Base-by-base conservation (phyloP, 2,888 invertebrate species). In the Drosophila borborema region DNA sequence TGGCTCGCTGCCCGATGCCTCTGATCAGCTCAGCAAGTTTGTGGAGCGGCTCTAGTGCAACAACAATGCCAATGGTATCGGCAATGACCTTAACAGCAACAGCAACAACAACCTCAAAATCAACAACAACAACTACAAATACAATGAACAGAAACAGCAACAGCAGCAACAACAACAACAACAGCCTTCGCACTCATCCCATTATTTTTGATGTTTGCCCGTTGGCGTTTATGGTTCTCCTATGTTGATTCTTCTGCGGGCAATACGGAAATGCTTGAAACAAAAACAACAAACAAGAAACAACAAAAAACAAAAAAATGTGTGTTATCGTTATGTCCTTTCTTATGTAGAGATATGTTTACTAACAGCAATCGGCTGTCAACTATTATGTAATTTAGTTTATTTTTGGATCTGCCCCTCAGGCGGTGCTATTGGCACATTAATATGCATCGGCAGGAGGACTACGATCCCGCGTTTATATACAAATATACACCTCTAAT, bases 1-100 rank as follows among this genome's bases (percentile, higher is more conserved):
- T 14, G 87, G 90, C 14, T 93, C 95, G 79, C 84, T 91, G 49
- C 91, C 92, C 69, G 92, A 93, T 95, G 93, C 95, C 95, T 93
- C 95, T 95, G 98, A 99, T 95, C 98, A 98, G 94, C 95, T 99
- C 92, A 97, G 97, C 90, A 98, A 98, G 94, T 98, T 97, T 94
- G 98, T 98, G 92, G 98, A 98, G 94, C 97, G 97, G 94, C 97
- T 97, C 96, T 97, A 97, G 97, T 97, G 92, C 79, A 92, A 62
- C 78, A 78, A 43, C 64, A 68, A 68, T 56, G 53, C 46, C 69
- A 49, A 49, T 46, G 56, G 61, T 55, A 54, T 28, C 51, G 56
- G 38, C 77, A 74, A 20, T 48, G 56, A 63, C 64, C 65, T 48
- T 58, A 84, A 69, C 49, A 64, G 40, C 60, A 74, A 12, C 49